Percentiles rank a stretch among this genome's conserved stretches.
phyloP scores from a whole-genome alignment of 2,113 vertebrate species.

The Epinephelus lanceolatus region DNA sequence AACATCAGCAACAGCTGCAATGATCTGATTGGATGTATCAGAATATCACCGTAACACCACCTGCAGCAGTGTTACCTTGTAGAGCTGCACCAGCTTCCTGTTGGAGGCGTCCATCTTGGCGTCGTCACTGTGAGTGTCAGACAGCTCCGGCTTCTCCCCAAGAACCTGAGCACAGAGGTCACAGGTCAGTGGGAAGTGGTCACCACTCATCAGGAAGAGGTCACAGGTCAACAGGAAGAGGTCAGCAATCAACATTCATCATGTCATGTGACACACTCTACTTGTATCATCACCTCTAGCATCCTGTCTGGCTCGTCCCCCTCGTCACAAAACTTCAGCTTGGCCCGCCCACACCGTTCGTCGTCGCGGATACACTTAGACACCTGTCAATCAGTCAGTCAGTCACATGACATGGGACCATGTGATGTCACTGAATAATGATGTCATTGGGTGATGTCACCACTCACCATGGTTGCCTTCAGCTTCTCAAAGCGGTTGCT shows the following conservation, averaged over 20 bases:
- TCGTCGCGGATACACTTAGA: constrained; percentile 90
- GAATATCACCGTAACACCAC: neutral
- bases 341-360: constrained; percentile 87
- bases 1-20: neutral
- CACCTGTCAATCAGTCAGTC: constrained; percentile 60
- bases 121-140: constrained; percentile 74
- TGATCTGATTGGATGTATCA: neutral
- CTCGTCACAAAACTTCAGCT: constrained; percentile 84
- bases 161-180: constrained; percentile 81
- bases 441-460: neutral
- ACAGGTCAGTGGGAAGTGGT: neutral
- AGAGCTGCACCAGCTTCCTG: constrained; percentile 88
- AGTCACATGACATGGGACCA: neutral
- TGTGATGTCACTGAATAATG: neutral
- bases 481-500: constrained; percentile 88
- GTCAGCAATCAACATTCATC: no score
- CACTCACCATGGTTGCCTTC: constrained; percentile 84
- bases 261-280: neutral
- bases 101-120: constrained; percentile 82
- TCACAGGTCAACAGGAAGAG: no score
- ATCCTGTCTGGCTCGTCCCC: constrained; percentile 85
- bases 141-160: constrained; percentile 87
- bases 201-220: no score
- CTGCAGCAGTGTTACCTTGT: constrained; percentile 82
- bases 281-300: constrained; percentile 81